Evolutionary conservation across 2,113 vertebrate genomes (phyloP), one percentile per base, ranked within the genome.

Genomic region (Parus major): DNA sequence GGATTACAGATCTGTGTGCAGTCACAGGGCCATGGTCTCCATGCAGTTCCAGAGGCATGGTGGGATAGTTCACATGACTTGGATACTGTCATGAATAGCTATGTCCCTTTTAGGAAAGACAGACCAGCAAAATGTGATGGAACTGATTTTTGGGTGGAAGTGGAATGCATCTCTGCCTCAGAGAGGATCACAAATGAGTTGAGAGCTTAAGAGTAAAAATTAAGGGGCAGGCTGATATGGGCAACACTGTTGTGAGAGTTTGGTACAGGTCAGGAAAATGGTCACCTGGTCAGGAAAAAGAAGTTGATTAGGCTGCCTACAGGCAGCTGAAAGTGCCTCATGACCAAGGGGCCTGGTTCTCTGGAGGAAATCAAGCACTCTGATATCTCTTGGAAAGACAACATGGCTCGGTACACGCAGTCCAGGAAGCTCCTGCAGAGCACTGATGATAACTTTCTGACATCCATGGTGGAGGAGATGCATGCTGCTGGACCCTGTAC

Each of bases 371-470:
- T 42, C 24, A 65, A 5, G 28, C 20, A 24, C 13, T 36, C 41
- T 24, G 41, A 3, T 28, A 39, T 19, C 15, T 41, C 35, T 42
- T 59, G 13, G 42, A 49, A 66, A 35, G 31, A 49, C 15, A 35
- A 3, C 31, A 12, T 20, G 42, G 24, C 42, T 75, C 2, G 0
- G n/a, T 28, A 11, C 41, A 41, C 3, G 1, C 15, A 41, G 24
- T 20, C 15, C 60, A 29, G n/a, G 52, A 75, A 35, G 19, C 15
- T 49, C 24, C 35, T 75, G 52, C 29, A 64, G n/a, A 39, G 49
- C 41, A 49, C n/a, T 29, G 42, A 20, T 57, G 35, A 35, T 24
- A 49, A n/a, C 22, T 28, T 29, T 55, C 15, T 41, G 14, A 41
- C 12, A 25, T 41, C 12, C 2, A 1, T 49, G 29, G 60, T 12